Evolutionary conservation across 2,113 vertebrate genomes (phyloP), one percentile per base, ranked within the genome.

Genomic region (Anoplopoma fimbria): DNA sequence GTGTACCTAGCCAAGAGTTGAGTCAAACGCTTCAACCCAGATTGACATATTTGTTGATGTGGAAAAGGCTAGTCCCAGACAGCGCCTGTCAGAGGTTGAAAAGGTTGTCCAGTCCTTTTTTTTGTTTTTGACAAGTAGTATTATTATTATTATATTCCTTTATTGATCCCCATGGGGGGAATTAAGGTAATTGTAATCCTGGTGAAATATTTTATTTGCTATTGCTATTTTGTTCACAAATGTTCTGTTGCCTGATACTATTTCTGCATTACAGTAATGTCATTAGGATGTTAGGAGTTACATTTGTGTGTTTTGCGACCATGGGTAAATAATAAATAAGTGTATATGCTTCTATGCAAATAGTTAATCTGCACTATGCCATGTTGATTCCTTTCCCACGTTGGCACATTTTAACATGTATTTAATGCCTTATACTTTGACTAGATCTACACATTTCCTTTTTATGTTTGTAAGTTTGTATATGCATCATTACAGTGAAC

Each of bases 291-390:
- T 58, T 19, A 47, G 49, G 49, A 60, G 42, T 36, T 65, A 15
- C 31, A 38, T 49, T 25, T 25, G 2, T 55, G 31, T 42, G 2
- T 71, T 81, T 65, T 83, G 61, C 72, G 57, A n/a, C 33, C 31
- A 58, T 75, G 36, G 45, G 23, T 79, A 33, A 53, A 36, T 53
- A 65, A n/a, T 42, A 31, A 31, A 65, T 49, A 61, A 25, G 25
- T 67, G n/a, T 25, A 62, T 84, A 83, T 67, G 31, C 72, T 84
- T 60, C 58, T 51, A n/a, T 75, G 61, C 58, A 87, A 75, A 51
- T 34, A 34, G 4, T 25, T 61, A 9, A 75, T 47, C 31, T 62
- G 60, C 15, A 19, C 62, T 58, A 3, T 23, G 71, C 5, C 3
- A 7, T 75, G 45, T 19, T 68, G 14, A 45, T 57, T 69, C 2